A percentile compares a stretch with the other conserved stretches of the same genome.
phyloP scores from a whole-genome alignment of 2,888 invertebrate genomes.

The Brachypterus glaber region DNA sequence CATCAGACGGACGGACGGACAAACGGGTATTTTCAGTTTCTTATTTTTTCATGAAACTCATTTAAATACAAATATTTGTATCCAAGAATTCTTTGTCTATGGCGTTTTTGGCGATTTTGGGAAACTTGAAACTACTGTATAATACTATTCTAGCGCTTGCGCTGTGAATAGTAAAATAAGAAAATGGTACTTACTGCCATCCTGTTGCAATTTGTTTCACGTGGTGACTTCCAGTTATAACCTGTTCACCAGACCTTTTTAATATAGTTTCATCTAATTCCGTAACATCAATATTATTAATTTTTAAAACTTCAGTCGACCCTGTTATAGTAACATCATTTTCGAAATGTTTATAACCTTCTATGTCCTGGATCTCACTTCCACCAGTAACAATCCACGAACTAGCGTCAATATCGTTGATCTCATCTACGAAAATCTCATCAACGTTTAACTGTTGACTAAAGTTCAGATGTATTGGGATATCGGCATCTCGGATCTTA shows the following conservation, averaged over 20 bases:
- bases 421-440: conserved; percentile 37
- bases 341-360: conserved; percentile 42
- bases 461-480: conserved; percentile 37
- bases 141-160: too few species aligned
- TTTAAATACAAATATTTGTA: too few species aligned
- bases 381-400: conserved; percentile 39
- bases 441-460: conserved; percentile 30
- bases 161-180: neutral
- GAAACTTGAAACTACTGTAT: too few species aligned
- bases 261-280: conserved; percentile 39
- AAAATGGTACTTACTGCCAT: conserved; percentile 21
- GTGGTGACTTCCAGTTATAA: conserved; percentile 38
- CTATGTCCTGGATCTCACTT: conserved; percentile 39
- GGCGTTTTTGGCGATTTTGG: too few species aligned
- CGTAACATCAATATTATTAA: conserved; percentile 42
- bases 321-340: conserved; percentile 39
- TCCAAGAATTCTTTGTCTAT: too few species aligned
- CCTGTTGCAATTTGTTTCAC: conserved; percentile 33
- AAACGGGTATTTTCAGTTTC: too few species aligned
- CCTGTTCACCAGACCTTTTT: conserved; percentile 40
- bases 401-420: conserved; percentile 40
- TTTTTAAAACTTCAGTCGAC: conserved; percentile 36
- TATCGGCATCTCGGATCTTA: conserved; percentile 27
- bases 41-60: too few species aligned
- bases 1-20: too few species aligned